Percentiles rank a stretch among this genome's conserved stretches.
These are phyloP conservation scores for Crepidodera aurea DNA, from an alignment of 2,888 invertebrate species.

Conservation along the genomic window DNA sequence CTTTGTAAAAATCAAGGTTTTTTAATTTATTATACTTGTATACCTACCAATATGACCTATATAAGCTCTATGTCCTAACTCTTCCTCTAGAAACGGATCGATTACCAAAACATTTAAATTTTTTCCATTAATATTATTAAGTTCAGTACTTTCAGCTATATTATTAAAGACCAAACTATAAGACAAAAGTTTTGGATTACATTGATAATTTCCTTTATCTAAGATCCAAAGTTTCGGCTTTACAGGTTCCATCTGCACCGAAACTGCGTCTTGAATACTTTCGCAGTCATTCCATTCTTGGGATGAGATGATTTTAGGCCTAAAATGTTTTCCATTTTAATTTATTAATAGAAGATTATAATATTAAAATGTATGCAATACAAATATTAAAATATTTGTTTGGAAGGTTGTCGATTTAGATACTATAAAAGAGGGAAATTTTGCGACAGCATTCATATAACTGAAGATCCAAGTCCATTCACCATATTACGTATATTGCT, in stretches of 20 bases:
- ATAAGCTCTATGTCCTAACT: constrained; percentile 55
- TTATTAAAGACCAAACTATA: constrained; percentile 57
- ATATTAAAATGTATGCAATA: no score
- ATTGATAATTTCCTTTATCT: constrained; percentile 58
- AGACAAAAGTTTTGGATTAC: constrained; percentile 59
- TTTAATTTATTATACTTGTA: neutral
- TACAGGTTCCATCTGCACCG: constrained; percentile 57
- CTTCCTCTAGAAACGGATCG: constrained; percentile 46
- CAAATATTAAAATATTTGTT: no score
- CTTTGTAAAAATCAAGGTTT: neutral
- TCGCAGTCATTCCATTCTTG: constrained; percentile 53
- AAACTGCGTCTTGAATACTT: constrained; percentile 57
- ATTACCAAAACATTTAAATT: constrained; percentile 54
- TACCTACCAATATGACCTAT: constrained; percentile 54
- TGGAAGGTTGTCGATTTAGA: no score
- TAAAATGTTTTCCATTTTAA: no score
- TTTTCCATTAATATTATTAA: constrained; percentile 44
- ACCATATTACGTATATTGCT: no score
- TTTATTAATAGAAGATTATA: no score
- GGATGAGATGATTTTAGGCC: constrained; percentile 38
- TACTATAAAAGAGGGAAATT: no score
- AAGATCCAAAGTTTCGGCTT: constrained; percentile 62
- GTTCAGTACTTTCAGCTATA: constrained; percentile 43
- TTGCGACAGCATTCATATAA: no score
- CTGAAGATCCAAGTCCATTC: no score